Base-by-base conservation (phyloP, 2,113 vertebrate genomes). In the Strix uralensis region DNA sequence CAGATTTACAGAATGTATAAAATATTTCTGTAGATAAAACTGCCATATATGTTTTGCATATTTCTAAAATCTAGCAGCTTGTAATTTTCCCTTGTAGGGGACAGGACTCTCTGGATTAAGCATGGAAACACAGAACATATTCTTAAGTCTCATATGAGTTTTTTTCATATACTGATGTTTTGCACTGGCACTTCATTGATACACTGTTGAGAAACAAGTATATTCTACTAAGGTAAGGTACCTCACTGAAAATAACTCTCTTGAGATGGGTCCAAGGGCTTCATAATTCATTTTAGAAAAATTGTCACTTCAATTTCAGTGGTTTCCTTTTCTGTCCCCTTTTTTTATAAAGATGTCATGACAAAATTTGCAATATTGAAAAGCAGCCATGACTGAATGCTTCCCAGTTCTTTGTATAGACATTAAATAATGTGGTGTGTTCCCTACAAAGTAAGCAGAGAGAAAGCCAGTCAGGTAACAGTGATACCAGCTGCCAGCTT, bases 111-210 rank as follows among this genome's bases (percentile, higher is more conserved):
- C 63, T 67, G 38, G 20, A 29, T 58, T 62, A 42, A 59, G 16
- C 3, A 1, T 80, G 42, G 51, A 81, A 92, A 80, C 22, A 46
- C 29, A 74, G 74, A 73, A 58, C 14, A 3, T 22, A 6, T 34
- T 78, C 25, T 79, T 7, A 34, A 25, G 22, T 72, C n/a, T 65
- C 2, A 0, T 16, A 3, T 0, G 5, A 73, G 25, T 40, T 88
- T 72, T 66, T 66, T 40, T 44, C 34, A 10, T 26, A 9, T 29
- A 8, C 40, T 34, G 30, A 34, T 19, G 6, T 87, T 95, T 67
- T 54, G 44, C 19, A 3, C 16, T 30, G 51, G 38, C 25, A 29
- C 59, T 42, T 78, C 2, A 5, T 16, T 25, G 46, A 58, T 61
- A n/a, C 0, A 1, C 30, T 82, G 16, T 6, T 81, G 70, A 69